Evolutionary conservation across 2,113 vertebrate species (phyloP), one percentile per base, ranked within the genome.

Genomic region (Talpa occidentalis): DNA sequence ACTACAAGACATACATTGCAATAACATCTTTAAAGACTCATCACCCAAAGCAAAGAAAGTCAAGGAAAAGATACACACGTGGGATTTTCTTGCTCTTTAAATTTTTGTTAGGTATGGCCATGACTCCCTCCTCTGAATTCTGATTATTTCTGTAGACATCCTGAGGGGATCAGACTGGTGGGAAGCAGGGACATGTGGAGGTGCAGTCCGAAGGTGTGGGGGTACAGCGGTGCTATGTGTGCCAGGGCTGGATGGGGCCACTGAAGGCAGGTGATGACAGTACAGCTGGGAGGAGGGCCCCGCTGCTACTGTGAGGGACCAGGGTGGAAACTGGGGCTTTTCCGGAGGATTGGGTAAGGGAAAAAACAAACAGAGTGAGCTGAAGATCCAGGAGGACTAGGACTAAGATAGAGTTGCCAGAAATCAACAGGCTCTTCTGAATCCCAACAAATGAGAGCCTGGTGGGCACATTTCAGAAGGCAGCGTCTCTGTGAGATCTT

Each of bases 71-170:
- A n/a, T n/a, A n/a, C n/a, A n/a, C n/a, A n/a, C n/a, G n/a, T n/a
- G n/a, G n/a, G 22, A 22, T 64, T 59, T 37, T 60, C 73, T 78
- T 90, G 80, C 64, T 88, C 35, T 60, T 90, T 44, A 56, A 92
- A 67, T 93, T 66, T 74, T 64, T 52, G 35, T 88, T 81, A 92
- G 47, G 26, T 74, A 42, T 28, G 66, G 87, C 78, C 70, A 64
- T 67, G 21, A 14, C 3, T 2, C 22, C 67, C 1, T 21, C 56
- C 28, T 62, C 42, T 19, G 56, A 86, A 74, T 52, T 70, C 56
- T 85, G 4, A 22, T 49, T 76, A 22, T 12, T 73, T 82, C 42
- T 64, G 73, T 37, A n/a, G 17, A 52, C 84, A n/a, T 60, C 64
- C 28, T 77, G 19, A 72, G 69, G 69, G 85, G 77, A 49, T 24